Conservation (phyloP, 2,113 vertebrate species). For the Hemiprocne comata region DNA sequence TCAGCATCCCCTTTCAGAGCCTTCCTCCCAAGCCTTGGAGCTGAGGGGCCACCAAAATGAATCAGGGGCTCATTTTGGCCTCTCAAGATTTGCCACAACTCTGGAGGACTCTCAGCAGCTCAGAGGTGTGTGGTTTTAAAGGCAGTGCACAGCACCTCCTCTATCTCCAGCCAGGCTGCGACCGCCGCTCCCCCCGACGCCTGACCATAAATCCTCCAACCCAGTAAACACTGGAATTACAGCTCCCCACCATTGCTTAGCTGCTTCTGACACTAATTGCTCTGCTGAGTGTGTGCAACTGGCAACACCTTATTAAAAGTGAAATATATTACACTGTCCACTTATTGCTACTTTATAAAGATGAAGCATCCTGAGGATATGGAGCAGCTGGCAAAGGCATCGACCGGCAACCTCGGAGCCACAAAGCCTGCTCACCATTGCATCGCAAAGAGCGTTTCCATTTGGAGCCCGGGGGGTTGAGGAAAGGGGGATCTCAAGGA, state of each 20-base stretch:
- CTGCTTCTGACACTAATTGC: slow-evolving; percentile 79
- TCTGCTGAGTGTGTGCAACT: slow-evolving; percentile 70
- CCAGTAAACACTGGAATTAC: slow-evolving; percentile 63
- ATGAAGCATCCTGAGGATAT: slow-evolving; percentile 64
- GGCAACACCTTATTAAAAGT: slow-evolving; percentile 84
- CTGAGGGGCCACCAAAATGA: fast-evolving
- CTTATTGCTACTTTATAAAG: slow-evolving; percentile 78
- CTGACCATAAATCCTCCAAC: slow-evolving; percentile 68
- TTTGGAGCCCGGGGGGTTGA: background rate
- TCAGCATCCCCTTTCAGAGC: background rate
- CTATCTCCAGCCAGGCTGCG: background rate
- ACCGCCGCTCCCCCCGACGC: background rate
- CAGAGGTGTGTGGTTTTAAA: background rate
- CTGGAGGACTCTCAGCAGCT: background rate
- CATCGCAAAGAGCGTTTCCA: background rate
- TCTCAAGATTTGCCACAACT: background rate
- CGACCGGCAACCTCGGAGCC: background rate
- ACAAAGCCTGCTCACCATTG: background rate
- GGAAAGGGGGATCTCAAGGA: background rate
- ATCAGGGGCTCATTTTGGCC: fast-evolving
- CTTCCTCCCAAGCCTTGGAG: background rate
- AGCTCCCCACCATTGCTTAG: slow-evolving; percentile 66
- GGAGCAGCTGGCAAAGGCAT: slow-evolving; percentile 56
- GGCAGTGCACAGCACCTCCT: background rate
- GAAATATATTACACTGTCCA: slow-evolving; percentile 80